These are phyloP conservation scores for Leptestheria dahalacensis DNA, from an alignment of 1,140 invertebrate genomes.

Conservation along the genomic window DNA sequence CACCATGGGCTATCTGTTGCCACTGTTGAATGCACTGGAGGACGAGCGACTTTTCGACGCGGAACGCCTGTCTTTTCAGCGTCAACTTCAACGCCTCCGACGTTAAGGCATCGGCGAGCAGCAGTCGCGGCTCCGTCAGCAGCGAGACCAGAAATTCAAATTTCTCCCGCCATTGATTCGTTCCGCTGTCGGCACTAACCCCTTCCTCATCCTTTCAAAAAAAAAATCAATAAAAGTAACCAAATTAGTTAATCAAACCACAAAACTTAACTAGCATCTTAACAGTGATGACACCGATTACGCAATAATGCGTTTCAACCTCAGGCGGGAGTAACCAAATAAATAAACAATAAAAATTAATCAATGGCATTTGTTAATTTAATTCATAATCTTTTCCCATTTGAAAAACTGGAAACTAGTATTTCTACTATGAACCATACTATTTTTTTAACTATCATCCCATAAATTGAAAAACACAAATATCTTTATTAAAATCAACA, in stretches of 20 bases:
- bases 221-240: neutral
- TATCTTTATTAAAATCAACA: too few species aligned
- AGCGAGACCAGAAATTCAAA: conserved; percentile 15
- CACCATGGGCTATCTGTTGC: neutral
- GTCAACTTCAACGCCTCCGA: conserved; percentile 15
- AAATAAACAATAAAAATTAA: too few species aligned
- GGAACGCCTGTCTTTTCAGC: conserved; percentile 14
- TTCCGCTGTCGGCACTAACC: neutral
- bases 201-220: neutral
- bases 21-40: conserved; percentile 5
- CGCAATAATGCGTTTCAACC: too few species aligned
- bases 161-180: conserved; percentile 9
- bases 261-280: too few species aligned
- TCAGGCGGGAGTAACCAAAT: too few species aligned
- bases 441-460: too few species aligned
- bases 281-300: too few species aligned
- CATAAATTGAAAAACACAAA: too few species aligned
- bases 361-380: too few species aligned
- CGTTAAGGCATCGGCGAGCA: conserved; percentile 10
- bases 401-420: too few species aligned
- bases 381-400: too few species aligned
- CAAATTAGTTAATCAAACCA: neutral
- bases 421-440: too few species aligned
- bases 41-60: conserved; percentile 12
- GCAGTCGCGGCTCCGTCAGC: conserved; percentile 14